Base-by-base conservation (phyloP, 2,797 vertebrate species). In the Enteromius treurensis region DNA sequence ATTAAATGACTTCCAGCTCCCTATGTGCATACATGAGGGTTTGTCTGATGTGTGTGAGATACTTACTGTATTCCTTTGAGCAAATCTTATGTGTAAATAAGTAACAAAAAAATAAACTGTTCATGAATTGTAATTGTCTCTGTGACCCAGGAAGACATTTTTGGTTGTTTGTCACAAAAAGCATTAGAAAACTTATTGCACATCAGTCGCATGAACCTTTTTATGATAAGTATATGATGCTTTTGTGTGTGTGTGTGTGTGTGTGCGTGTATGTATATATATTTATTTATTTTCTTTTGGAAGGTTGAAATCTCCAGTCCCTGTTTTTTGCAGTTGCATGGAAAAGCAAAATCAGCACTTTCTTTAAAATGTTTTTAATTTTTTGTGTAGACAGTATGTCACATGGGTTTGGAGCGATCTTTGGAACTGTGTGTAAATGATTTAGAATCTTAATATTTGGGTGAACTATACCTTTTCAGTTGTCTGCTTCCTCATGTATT, bases 401-500 rank as follows among this genome's bases (percentile, higher is more conserved):
- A 17, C 45, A 32, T 29, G 29, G 17, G 26, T 51, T 21, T 51
- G 29, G 47, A 53, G 13, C 8, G 14, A 17, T 51, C 1, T 51
- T 51, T 51, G 49, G 23, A 71, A 17, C 4, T 3, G 32, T 37
- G 32, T 55, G 13, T 58, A 9, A 74, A 71, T 74, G 19, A 53
- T 74, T 53, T 74, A 0, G 10, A 34, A 53, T 40, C 58, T 58
- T 58, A 11, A 2, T 53, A 58, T 53, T 34, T 21, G 51, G 32
- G 32, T 74, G 19, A 13, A 53, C 5, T 10, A 34, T 13, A 11
- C 10, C 10, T 74, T 34, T 53, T 53, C 10, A 53, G n/a, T 87
- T 90, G 89, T 91, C 91, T 94, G 23, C 55, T 60, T 58, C n/a
- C 37, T 29, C 40, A 0, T 75, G 32, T 55, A 42, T 70, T 42